Percentiles rank a stretch among this genome's conserved stretches.
These are phyloP conservation scores for Sminthopsis crassicaudata DNA, from an alignment of 2,113 vertebrate genomes.

Conservation along the genomic window DNA sequence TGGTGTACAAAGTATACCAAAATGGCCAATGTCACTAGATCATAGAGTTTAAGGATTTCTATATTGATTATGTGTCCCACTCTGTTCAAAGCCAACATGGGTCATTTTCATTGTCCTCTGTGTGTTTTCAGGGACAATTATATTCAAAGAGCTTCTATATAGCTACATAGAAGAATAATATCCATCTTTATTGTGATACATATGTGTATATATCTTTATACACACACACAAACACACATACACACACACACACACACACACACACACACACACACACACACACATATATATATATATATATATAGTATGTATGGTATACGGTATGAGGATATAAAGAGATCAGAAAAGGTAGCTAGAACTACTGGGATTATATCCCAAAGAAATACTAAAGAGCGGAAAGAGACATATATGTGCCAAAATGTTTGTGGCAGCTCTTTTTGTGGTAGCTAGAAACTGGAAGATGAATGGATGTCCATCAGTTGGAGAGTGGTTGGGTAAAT, in stretches of 20 bases:
- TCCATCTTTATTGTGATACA: not conserved
- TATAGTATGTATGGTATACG: too few species aligned
- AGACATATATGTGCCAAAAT: too few species aligned
- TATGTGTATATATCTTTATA: not conserved
- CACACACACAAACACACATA: too few species aligned
- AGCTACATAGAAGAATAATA: not conserved
- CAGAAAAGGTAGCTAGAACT: not conserved
- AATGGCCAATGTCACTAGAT: not conserved
- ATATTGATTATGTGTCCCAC: not conserved
- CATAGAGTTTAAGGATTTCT: not conserved
- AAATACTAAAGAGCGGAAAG: too few species aligned
- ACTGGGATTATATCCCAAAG: too few species aligned
- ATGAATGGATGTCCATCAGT: too few species aligned
- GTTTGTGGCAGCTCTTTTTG: too few species aligned
- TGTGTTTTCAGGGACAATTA: not conserved
- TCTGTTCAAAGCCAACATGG: not conserved
- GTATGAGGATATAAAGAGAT: not conserved
- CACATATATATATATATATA: too few species aligned
- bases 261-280: too few species aligned
- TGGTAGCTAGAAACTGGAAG: too few species aligned
- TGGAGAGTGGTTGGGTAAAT: too few species aligned
- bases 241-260: too few species aligned
- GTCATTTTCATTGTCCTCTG: not conserved
- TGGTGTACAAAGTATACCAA: not conserved
- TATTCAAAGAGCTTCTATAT: not conserved